Conservation (phyloP, 2,113 vertebrate genomes). For the Caretta caretta region DNA sequence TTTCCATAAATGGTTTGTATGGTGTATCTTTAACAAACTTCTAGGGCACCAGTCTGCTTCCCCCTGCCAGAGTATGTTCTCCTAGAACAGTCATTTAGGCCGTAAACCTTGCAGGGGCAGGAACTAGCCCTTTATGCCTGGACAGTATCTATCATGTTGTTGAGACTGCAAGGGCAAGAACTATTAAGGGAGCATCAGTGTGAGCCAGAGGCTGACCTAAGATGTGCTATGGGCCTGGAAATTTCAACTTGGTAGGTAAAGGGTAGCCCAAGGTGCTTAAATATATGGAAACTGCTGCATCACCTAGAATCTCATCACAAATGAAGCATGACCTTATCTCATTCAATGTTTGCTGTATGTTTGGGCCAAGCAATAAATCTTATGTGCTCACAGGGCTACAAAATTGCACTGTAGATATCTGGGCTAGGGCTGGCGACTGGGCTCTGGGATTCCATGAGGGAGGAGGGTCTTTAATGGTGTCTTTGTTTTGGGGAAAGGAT, state of each 20-base stretch:
- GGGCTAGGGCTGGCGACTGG: neutral
- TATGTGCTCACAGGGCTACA: neutral
- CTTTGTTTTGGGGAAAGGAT: neutral
- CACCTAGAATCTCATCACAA: neutral
- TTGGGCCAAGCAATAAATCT: neutral
- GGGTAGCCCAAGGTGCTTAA: neutral
- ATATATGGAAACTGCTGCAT: neutral
- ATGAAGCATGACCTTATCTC: neutral
- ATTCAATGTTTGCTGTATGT: neutral
- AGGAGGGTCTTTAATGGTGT: neutral
- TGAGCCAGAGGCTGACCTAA: neutral
- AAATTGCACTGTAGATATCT: neutral
- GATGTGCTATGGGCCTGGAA: neutral
- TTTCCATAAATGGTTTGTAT: neutral
- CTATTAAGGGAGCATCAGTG: neutral
- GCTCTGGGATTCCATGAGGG: neutral
- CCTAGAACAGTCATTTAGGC: neutral
- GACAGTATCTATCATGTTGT: neutral
- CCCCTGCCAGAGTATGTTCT: neutral
- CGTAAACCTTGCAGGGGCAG: too few relatives aligned
- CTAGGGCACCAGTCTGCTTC: neutral
- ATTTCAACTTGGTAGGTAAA: fast-evolving
- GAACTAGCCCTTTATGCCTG: neutral
- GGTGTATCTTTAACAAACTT: neutral
- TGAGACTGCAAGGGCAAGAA: neutral